These are phyloP conservation scores for Ceramica pisi DNA, from an alignment of 2,888 invertebrate species.

Conservation along the genomic window DNA sequence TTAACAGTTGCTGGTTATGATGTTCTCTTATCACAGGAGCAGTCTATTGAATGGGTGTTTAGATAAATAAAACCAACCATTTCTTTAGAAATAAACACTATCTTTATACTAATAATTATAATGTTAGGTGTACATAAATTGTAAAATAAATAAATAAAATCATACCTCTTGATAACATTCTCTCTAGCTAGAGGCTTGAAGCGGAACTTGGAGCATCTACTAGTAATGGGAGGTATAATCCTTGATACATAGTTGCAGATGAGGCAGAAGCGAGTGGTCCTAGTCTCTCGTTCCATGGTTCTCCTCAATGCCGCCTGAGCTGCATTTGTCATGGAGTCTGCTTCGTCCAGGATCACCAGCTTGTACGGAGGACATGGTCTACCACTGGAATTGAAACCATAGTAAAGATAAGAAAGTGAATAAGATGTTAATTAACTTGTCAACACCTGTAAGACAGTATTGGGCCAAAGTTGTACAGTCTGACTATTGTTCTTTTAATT, in stretches of 20 bases:
- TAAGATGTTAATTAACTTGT: no score
- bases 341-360: slow-evolving; percentile 99
- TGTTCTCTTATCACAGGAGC: no score
- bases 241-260: slow-evolving; percentile 99
- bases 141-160: slow-evolving; percentile 1
- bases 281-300: slow-evolving; percentile 99
- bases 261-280: slow-evolving; percentile 98
- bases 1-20: neutral
- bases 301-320: slow-evolving; percentile 99
- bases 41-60: neutral
- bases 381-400: slow-evolving; percentile 89
- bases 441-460: no score
- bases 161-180: slow-evolving; percentile 91
- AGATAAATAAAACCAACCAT: neutral
- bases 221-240: slow-evolving; percentile 99
- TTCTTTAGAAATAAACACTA: no score
- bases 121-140: no score
- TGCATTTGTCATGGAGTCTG: slow-evolving; percentile 99
- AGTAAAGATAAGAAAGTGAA: no score
- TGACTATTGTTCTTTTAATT: no score
- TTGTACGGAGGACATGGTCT: slow-evolving; percentile 98
- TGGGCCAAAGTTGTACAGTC: no score
- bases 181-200: slow-evolving; percentile 97
- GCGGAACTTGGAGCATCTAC: slow-evolving; percentile 99
- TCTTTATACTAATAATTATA: no score